Percentiles rank a stretch among this genome's conserved stretches.
Evolutionary conservation across 2,797 vertebrate genomes (phyloP).

Genomic region (Gadopsis marmoratus): DNA sequence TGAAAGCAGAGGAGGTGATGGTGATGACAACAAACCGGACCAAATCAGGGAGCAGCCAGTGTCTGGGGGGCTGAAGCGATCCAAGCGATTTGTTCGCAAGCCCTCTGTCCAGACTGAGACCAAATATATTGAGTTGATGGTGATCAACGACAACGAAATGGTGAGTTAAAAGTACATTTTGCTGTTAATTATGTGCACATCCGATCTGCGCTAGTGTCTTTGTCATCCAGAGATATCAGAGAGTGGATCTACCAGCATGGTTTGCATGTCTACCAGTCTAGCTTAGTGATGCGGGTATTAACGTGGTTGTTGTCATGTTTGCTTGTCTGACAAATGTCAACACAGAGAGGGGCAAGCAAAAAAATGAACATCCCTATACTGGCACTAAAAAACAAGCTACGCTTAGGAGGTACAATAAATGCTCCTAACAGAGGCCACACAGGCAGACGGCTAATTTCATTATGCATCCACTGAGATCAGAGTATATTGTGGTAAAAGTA

Average conservation of each 20-base stretch:
- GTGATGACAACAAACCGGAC: slow-evolving; percentile 48
- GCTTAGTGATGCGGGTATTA: background rate
- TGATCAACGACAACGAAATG: slow-evolving; percentile 94
- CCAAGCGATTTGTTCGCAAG: slow-evolving; percentile 82
- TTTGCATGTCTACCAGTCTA: background rate
- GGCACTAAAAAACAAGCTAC: background rate
- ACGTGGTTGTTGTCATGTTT: background rate
- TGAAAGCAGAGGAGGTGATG: slow-evolving; percentile 68
- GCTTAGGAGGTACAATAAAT: background rate
- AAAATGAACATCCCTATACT: background rate
- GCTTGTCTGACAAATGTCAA: background rate
- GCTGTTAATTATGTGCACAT: background rate
- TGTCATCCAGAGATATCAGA: background rate
- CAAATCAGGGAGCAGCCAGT: slow-evolving; percentile 58
- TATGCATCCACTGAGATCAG: background rate
- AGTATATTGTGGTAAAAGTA: background rate
- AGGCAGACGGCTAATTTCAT: background rate
- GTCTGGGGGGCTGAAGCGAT: slow-evolving; percentile 72
- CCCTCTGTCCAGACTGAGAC: slow-evolving; percentile 96
- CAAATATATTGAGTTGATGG: slow-evolving; percentile 97
- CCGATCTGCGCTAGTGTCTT: background rate
- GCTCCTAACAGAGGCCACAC: background rate
- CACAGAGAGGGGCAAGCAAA: background rate
- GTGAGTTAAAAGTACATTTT: slow-evolving; percentile 54
- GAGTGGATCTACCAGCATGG: background rate